phyloP scores from a whole-genome alignment of 2,888 invertebrate genomes.

The Volucella inflata region DNA sequence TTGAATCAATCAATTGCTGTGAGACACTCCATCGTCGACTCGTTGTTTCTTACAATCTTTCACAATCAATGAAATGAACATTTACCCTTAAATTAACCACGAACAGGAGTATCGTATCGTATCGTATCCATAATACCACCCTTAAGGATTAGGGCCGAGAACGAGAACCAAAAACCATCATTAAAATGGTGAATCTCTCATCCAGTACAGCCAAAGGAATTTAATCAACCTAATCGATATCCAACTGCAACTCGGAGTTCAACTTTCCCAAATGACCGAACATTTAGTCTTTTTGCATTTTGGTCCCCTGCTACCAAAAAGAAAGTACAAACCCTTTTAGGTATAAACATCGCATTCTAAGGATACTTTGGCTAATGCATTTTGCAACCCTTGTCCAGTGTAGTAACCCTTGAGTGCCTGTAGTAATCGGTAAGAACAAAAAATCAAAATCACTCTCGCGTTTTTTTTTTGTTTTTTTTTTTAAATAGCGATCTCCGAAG shows the following conservation, averaged over 20 bases:
- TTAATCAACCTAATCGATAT: conserved; percentile 74
- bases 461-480: too few relatives aligned
- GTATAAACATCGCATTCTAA: background rate
- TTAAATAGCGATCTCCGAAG: conserved; percentile 59
- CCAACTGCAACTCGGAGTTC: conserved; percentile 58
- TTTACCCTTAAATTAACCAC: conserved; percentile 75
- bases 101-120: conserved; percentile 41
- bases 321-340: conserved; percentile 33
- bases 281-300: conserved; percentile 17
- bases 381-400: conserved; percentile 44
- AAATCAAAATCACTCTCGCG: conserved; percentile 35
- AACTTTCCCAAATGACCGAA: conserved; percentile 14
- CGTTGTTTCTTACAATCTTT: conserved; percentile 8
- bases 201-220: conserved; percentile 52
- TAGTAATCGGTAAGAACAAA: conserved; percentile 56
- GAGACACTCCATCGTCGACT: conserved; percentile 4
- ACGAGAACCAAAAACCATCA: conserved; percentile 21
- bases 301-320: background rate
- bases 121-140: conserved; percentile 1
- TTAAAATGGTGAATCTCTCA: conserved; percentile 9
- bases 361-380: conserved; percentile 68
- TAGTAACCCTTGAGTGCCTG: conserved; percentile 11
- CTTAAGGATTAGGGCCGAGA: background rate
- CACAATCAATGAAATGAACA: conserved; percentile 74
- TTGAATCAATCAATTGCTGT: conserved; percentile 65